Evolutionary conservation across 2,888 invertebrate species (phyloP).

Genomic region (Campaea margaritaria): DNA sequence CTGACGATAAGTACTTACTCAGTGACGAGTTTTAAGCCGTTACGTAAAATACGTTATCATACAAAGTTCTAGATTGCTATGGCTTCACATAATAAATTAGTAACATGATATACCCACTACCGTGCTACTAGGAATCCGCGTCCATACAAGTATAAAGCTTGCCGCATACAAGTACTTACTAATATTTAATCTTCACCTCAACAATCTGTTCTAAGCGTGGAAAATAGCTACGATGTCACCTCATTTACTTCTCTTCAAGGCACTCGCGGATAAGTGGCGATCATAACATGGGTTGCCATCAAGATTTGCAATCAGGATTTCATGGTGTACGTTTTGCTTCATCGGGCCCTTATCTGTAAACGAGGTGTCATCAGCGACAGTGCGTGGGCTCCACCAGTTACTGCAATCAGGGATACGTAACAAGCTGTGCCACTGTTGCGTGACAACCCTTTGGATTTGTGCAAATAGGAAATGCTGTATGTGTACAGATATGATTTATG

Average conservation of each 20-base stretch:
- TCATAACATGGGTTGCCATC: conserved; percentile 30
- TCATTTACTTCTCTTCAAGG: conserved; percentile 41
- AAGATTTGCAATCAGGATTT: conserved; percentile 35
- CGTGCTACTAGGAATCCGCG: no score
- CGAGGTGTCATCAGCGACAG: conserved; percentile 47
- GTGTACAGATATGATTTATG: conserved; percentile 40
- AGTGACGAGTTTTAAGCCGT: no score
- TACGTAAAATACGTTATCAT: no score
- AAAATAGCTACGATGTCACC: conserved; percentile 24
- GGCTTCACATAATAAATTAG: no score
- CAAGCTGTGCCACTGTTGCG: conserved; percentile 37
- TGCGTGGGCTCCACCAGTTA: conserved; percentile 40
- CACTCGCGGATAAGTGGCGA: conserved; percentile 30
- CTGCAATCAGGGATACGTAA: conserved; percentile 45
- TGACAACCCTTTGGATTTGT: conserved; percentile 39
- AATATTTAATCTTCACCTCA: conserved; percentile 1
- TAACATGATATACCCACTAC: no score
- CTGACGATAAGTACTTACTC: no score
- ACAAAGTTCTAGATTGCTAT: no score
- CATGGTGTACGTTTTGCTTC: conserved; percentile 20
- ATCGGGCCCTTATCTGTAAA: conserved; percentile 42
- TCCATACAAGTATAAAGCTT: no score
- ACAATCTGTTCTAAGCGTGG: not conserved
- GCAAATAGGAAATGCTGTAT: conserved; percentile 40
- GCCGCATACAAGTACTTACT: no score